A percentile compares a stretch with the other conserved stretches of the same genome.
These are phyloP conservation scores for Beroe forskalii DNA, from an alignment of 37 sponge, comb jelly and placozoan genomes.

Conservation along the genomic window DNA sequence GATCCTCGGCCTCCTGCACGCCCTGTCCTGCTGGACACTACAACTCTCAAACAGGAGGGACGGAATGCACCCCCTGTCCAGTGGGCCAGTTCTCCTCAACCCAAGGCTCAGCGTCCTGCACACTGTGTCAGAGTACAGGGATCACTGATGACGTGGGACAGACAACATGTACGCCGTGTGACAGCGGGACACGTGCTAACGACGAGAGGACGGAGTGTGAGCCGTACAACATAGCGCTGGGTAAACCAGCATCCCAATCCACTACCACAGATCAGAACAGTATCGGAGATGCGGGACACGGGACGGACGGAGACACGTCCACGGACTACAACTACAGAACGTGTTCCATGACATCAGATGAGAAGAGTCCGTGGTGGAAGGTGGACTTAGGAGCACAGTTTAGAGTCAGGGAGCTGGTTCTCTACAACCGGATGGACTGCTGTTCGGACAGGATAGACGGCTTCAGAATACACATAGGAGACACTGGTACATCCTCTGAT, in stretches of 20 bases:
- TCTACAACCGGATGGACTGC: neutral
- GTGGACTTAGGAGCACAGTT: neutral
- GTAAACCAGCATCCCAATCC: conserved; percentile 29
- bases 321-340: neutral
- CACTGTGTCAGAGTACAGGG: neutral
- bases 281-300: neutral
- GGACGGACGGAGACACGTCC: neutral
- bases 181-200: conserved; percentile 39
- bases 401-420: neutral
- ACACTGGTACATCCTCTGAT: conserved; percentile 1
- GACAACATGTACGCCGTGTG: conserved; percentile 3
- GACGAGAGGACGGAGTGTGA: conserved; percentile 33
- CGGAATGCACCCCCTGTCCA: neutral
- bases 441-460: neutral
- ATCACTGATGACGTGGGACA: conserved; percentile 40
- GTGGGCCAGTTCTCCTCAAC: neutral
- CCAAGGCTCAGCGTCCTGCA: neutral
- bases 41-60: neutral
- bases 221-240: conserved; percentile 55
- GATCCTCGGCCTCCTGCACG: neutral
- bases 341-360: neutral
- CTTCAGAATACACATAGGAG: neutral
- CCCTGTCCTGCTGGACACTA: neutral
- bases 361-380: conserved; percentile 51
- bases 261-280: neutral